phyloP scores from a whole-genome alignment of 2,113 vertebrate species.

The Microcebus griseorufus region DNA sequence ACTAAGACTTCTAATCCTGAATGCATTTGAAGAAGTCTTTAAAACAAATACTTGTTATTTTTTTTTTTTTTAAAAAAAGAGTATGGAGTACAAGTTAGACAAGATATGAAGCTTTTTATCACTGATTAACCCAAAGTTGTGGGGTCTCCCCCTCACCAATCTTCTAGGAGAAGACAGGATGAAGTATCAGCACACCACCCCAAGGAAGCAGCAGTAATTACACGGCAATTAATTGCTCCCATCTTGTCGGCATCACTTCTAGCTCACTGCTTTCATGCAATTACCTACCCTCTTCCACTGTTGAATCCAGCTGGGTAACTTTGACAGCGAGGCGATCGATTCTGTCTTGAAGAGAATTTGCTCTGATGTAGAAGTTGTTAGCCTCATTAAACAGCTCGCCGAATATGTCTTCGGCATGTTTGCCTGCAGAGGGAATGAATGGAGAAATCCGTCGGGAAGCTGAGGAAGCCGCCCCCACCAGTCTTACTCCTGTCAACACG shows the following conservation, averaged over 20 bases:
- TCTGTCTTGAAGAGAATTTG: slow-evolving; percentile 98
- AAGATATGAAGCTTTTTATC: neutral
- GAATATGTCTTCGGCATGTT: slow-evolving; percentile 99
- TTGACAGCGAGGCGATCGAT: slow-evolving; percentile 98
- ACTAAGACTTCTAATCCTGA: neutral
- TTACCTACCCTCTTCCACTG: slow-evolving; percentile 97
- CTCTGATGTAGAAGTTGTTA: slow-evolving; percentile 97
- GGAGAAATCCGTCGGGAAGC: slow-evolving; percentile 52
- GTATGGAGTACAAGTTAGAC: neutral
- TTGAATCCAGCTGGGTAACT: slow-evolving; percentile 99
- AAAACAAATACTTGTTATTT: neutral
- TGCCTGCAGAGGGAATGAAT: slow-evolving; percentile 87
- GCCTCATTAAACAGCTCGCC: slow-evolving; percentile 98
- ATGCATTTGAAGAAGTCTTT: neutral
- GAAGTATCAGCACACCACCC: slow-evolving; percentile 55
- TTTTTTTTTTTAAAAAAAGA: neutral
- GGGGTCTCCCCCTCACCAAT: neutral
- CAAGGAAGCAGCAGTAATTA: slow-evolving; percentile 67
- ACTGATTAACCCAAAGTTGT: neutral
- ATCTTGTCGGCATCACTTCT: slow-evolving; percentile 73
- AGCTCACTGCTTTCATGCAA: slow-evolving; percentile 67
- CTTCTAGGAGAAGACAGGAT: slow-evolving; percentile 59
- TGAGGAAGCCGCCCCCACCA: neutral
- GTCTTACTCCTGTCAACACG: neutral
- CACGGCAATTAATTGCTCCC: slow-evolving; percentile 77